Base-by-base conservation (phyloP, 1,140 invertebrate genomes). In the Calliopsis andreniformis region DNA sequence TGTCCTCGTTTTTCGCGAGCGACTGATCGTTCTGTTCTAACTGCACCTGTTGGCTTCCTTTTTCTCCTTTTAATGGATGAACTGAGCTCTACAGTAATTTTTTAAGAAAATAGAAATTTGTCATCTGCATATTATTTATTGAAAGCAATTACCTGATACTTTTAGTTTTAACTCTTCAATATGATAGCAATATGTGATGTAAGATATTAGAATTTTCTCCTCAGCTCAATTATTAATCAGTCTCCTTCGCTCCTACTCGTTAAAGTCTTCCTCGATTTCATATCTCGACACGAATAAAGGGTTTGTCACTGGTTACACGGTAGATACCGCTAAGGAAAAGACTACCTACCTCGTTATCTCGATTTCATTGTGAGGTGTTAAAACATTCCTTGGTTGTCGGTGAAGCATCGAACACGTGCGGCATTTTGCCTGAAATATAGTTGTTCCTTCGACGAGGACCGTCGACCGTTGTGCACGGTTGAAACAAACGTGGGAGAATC, bases 1-100 rank as follows among this genome's bases (percentile, higher is more conserved):
- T 87, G 68, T 89, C 86, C 59, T 79, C 88, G 88, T 89, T 90
- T 91, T 89, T 71, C 73, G 30, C 42, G 51, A 47, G 68, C 82
- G 78, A 87, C 90, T 89, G 86, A 88, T 89, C 87, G 86, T 59
- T 59, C 47, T 42, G 59, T 66, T 20, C 25, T 12, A n/a, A 32
- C 23, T 56, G 25, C 78, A 80, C 47, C 78, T 80, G 78, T 66
- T 35, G 42, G 20, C 23, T 4, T 45, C 42, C n/a, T 35, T 69
- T 30, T 56, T 42, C 23, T 4, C 20, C n/a, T 47, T 47, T 18
- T n/a, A 7, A 18, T 30, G 16, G n/a, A n/a, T n/a, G n/a, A n/a
- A n/a, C n/a, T n/a, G n/a, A n/a, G n/a, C n/a, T n/a, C n/a, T n/a
- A n/a, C n/a, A n/a, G n/a, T n/a, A n/a, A n/a, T n/a, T n/a, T n/a